Base-by-base conservation (phyloP, 1,140 invertebrate species). In the Lamellibrachia luymesi region DNA sequence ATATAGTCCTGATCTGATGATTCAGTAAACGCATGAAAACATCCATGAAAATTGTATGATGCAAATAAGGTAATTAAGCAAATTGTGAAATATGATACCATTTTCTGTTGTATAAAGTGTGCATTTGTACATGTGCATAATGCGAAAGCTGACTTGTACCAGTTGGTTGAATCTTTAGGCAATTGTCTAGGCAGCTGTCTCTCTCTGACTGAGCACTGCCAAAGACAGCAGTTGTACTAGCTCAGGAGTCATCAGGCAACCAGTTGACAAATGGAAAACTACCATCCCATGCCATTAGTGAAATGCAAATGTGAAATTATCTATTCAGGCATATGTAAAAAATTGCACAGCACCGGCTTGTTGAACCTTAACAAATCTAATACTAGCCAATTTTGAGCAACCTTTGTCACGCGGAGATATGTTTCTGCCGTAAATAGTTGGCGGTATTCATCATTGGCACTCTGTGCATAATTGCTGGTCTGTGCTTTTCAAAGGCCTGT, bases 361-460 rank as follows among this genome's bases (percentile, higher is more conserved):
- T 80, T 80, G 64, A 80, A 80, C 64, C 64, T 22, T 80, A 80
- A 80, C 64, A 80, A 80, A 80, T 80, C 64, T 80, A 80, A 80
- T 80, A 80, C 64, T 80, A 80, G 64, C 64, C 64, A 80, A 80
- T 80, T 80, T 80, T 80, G 64, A 80, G 64, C 64, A 80, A 80
- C 64, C 64, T 80, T 80, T 80, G 64, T 80, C 64, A 80, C 64
- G 64, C 64, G 64, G 13, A 80, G 64, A 80, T 80, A 80, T 80
- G 64, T 80, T 80, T 80, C 64, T 80, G 64, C 64, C 64, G 25
- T 80, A 80, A 80, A 80, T 80, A 80, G 64, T 80, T 80, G 64
- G 6, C 25, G 64, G 64, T 80, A 80, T 80, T 80, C 64, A 80
- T 80, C 64, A 80, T 80, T 80, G 64, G 64, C 64, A 80, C 64